These are phyloP conservation scores for Tragulus kanchil DNA, from an alignment of 2,113 vertebrate genomes.

Conservation along the genomic window DNA sequence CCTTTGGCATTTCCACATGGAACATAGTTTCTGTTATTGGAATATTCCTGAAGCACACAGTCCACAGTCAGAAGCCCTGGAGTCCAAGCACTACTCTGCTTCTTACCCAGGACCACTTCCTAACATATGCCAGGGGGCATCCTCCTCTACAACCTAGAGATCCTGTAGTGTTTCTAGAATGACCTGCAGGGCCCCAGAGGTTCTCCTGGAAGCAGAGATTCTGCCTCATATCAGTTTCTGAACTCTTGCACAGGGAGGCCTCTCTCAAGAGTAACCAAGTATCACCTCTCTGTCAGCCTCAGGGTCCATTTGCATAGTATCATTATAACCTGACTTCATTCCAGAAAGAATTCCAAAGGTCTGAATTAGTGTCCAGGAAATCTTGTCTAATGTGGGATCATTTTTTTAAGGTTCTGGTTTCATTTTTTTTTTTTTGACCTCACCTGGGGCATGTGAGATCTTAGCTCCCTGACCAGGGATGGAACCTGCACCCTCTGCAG, in stretches of 20 bases:
- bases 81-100: neutral
- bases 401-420: neutral
- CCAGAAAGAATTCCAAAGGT: too few species aligned
- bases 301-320: neutral
- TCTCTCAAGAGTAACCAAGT: slow-evolving; percentile 3
- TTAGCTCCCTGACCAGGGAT: neutral
- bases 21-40: neutral
- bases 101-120: neutral
- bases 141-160: neutral
- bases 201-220: slow-evolving; percentile 28
- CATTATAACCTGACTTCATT: slow-evolving; percentile 30
- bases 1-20: rapidly evolving
- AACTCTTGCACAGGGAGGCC: neutral
- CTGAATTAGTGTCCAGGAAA: neutral
- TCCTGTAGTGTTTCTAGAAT: neutral
- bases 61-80: neutral
- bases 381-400: neutral
- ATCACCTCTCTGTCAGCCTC: slow-evolving; percentile 26
- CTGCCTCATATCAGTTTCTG: slow-evolving; percentile 19
- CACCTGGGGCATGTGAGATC: neutral
- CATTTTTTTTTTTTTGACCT: neutral
- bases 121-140: neutral
- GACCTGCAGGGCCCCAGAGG: neutral
- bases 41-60: neutral
- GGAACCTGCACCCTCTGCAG: neutral